These are phyloP conservation scores for Bradypodion ventrale DNA, from an alignment of 2,797 vertebrate genomes.

Conservation along the genomic window DNA sequence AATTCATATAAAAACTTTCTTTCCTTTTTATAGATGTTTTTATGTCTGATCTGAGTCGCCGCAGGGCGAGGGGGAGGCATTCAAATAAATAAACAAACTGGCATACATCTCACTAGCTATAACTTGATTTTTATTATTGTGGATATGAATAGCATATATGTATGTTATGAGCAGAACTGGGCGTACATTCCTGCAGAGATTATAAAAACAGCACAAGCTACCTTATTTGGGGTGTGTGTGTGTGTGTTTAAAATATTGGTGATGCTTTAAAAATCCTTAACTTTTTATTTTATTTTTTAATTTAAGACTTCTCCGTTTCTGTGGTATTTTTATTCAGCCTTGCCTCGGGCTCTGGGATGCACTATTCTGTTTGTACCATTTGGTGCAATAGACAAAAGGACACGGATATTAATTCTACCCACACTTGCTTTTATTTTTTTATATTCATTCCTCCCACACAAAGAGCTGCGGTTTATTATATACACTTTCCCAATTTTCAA, in stretches of 20 bases:
- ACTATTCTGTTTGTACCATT: slow-evolving; percentile 87
- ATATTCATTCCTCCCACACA: slow-evolving; percentile 94
- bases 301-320: slow-evolving; percentile 88
- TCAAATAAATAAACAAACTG: too few relatives aligned
- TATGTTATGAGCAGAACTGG: neutral
- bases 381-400: slow-evolving; percentile 87
- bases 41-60: too few relatives aligned
- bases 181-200: neutral
- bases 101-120: neutral
- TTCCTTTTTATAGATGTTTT: too few relatives aligned
- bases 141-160: neutral
- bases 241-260: too few relatives aligned
- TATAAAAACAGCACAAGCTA: neutral
- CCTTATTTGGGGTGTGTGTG: too few relatives aligned
- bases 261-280: slow-evolving; percentile 64
- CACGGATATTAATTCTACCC: slow-evolving; percentile 79
- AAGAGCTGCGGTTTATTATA: slow-evolving; percentile 95
- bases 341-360: slow-evolving; percentile 90
- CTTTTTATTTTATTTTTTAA: slow-evolving; percentile 23
- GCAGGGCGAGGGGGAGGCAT: too few relatives aligned
- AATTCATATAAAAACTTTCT: too few relatives aligned
- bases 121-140: neutral
- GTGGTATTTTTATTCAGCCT: slow-evolving; percentile 96
- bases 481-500: slow-evolving; percentile 92
- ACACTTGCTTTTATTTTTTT: slow-evolving; percentile 87